Conservation (phyloP, 2,888 invertebrate genomes). For the Stegana nigrithorax region DNA sequence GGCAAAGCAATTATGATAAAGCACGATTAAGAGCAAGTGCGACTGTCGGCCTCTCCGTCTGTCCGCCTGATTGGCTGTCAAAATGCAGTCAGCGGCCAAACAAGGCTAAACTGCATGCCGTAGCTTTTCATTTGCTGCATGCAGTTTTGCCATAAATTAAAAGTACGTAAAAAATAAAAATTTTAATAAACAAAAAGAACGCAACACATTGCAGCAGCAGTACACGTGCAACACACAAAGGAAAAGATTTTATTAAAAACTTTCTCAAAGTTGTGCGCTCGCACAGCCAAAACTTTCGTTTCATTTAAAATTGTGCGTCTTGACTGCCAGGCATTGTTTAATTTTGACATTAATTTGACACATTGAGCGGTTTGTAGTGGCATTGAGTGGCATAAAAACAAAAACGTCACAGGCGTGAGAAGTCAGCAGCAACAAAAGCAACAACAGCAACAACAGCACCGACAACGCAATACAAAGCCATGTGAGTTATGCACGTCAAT, state of each 20-base stretch:
- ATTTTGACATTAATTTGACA: slow-evolving; percentile 59
- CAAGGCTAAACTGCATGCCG: slow-evolving; percentile 55
- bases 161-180: not conserved
- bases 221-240: not conserved
- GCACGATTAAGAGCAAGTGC: too few species aligned
- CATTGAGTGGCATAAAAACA: slow-evolving; percentile 25
- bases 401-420: not conserved
- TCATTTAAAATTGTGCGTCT: slow-evolving; percentile 22
- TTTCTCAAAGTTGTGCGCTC: too few species aligned
- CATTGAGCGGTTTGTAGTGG: slow-evolving; percentile 35
- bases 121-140: not conserved
- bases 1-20: slow-evolving; percentile 53
- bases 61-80: slow-evolving; percentile 10
- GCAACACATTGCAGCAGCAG: not conserved
- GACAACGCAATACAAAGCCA: not conserved
- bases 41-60: slow-evolving; percentile 3
- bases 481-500: not conserved
- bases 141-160: not conserved
- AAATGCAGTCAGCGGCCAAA: slow-evolving; percentile 25
- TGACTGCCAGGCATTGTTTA: slow-evolving; percentile 20
- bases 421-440: not conserved
- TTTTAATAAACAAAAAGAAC: not conserved
- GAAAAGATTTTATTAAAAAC: too few species aligned
- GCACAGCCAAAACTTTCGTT: too few species aligned
- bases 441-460: too few species aligned